Conservation (phyloP, 2,113 vertebrate genomes). For the Nothobranchius kuhntae region DNA sequence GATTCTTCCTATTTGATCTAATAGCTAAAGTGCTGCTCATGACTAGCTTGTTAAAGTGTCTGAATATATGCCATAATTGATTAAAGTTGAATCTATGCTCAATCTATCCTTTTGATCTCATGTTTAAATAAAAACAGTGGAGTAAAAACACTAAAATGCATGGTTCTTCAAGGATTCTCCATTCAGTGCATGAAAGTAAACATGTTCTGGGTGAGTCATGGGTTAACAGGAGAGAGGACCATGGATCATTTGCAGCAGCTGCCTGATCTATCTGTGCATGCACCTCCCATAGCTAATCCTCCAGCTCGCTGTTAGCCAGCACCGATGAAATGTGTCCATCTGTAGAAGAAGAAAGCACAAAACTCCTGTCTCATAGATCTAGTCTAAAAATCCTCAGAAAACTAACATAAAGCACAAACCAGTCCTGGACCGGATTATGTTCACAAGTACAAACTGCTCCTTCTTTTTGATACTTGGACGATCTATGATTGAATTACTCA, state of each 20-base stretch:
- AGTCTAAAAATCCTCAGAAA: too few species aligned
- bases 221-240: constrained; percentile 21
- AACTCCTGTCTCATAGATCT: neutral
- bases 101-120: neutral
- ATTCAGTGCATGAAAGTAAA: constrained; percentile 9
- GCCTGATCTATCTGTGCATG: constrained; percentile 52
- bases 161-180: neutral
- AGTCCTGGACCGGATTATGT: constrained; percentile 49
- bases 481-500: too few species aligned
- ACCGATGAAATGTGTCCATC: constrained; percentile 49
- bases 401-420: constrained; percentile 17
- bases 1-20: constrained; percentile 48
- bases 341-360: constrained; percentile 28
- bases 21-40: constrained; percentile 42
- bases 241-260: constrained; percentile 48
- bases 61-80: constrained; percentile 43
- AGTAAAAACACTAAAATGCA: constrained; percentile 9
- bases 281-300: constrained; percentile 42
- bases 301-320: constrained; percentile 38
- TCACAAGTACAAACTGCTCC: constrained; percentile 56
- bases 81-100: constrained; percentile 57
- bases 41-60: constrained; percentile 28
- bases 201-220: neutral
- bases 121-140: constrained; percentile 15
- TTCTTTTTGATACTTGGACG: constrained; percentile 35